A percentile compares a stretch with the other conserved stretches of the same genome.
Conservation (phyloP, 1,140 invertebrate genomes). For the Drosophila biarmipes region DNA sequence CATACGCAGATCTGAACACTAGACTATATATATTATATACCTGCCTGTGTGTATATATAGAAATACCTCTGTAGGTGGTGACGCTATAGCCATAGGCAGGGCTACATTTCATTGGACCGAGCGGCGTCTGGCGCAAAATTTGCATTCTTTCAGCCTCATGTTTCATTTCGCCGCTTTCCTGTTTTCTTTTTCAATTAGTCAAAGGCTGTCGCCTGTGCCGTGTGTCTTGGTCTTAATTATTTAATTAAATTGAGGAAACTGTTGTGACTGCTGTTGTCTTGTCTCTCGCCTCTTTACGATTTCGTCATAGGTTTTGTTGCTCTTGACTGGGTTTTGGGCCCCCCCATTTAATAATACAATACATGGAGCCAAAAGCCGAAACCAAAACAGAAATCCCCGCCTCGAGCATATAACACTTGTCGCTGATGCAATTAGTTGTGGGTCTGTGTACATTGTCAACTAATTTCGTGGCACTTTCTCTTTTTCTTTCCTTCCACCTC, state of each 20-base stretch:
- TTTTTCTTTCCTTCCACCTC: conserved; percentile 7
- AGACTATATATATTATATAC: not conserved
- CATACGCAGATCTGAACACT: conserved; percentile 35
- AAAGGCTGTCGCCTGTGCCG: conserved; percentile 41
- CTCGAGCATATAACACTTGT: conserved; percentile 31
- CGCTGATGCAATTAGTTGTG: conserved; percentile 55
- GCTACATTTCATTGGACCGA: conserved; percentile 32
- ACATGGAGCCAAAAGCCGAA: conserved; percentile 14
- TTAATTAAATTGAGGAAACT: conserved; percentile 78
- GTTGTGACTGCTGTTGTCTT: conserved; percentile 47
- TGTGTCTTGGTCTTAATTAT: conserved; percentile 63
- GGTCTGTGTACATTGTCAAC: conserved; percentile 42
- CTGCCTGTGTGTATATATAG: not conserved
- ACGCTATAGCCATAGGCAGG: conserved; percentile 31
- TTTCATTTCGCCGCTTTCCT: conserved; percentile 22
- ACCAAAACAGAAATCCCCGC: conserved; percentile 19
- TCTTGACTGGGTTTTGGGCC: conserved; percentile 37
- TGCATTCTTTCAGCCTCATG: conserved; percentile 48
- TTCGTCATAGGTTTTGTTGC: conserved; percentile 60
- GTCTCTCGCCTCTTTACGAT: conserved; percentile 22
- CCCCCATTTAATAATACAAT: conserved; percentile 54
- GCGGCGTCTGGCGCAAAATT: conserved; percentile 42
- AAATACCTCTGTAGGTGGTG: conserved; percentile 35
- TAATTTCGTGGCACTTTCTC: conserved; percentile 43
- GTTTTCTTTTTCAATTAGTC: conserved; percentile 60